phyloP scores from a whole-genome alignment of 2,113 vertebrate species.

The Octodon degus region DNA sequence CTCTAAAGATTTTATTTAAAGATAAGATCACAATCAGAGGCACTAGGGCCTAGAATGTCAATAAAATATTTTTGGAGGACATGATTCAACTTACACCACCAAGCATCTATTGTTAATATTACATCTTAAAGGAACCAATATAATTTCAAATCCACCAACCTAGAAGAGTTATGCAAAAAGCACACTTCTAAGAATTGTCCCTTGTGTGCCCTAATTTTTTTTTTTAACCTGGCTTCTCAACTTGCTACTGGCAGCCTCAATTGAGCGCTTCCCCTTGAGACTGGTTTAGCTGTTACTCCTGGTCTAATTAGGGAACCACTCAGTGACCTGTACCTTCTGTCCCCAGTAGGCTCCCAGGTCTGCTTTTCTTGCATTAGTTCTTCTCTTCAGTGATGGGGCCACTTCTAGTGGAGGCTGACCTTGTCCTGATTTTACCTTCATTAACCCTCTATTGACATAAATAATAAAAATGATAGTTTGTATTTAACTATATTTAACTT shows the following conservation, averaged over 20 bases:
- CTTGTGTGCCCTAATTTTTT: slow-evolving; percentile 47
- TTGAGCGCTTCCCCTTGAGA: slow-evolving; percentile 57
- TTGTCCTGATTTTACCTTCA: slow-evolving; percentile 44
- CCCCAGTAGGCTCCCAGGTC: slow-evolving; percentile 27
- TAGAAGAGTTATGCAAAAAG: background rate
- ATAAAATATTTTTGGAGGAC: background rate
- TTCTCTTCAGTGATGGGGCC: background rate
- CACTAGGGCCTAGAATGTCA: background rate
- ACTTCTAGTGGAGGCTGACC: background rate
- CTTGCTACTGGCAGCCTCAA: slow-evolving; percentile 28
- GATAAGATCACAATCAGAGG: background rate
- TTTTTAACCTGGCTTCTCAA: background rate
- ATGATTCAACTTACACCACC: background rate
- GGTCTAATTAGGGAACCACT: slow-evolving; percentile 67
- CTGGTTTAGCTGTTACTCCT: slow-evolving; percentile 16
- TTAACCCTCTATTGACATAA: background rate
- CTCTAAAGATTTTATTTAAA: background rate
- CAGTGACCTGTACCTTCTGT: slow-evolving; percentile 47
- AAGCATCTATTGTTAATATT: background rate
- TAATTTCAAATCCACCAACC: background rate
- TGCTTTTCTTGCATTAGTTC: slow-evolving; percentile 42
- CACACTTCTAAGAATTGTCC: background rate
- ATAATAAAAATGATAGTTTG: background rate
- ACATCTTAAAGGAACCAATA: background rate
- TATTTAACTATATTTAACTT: background rate